Evolutionary conservation across 2,113 vertebrate species (phyloP), one percentile per base, ranked within the genome.

Genomic region (Carassius carassius): DNA sequence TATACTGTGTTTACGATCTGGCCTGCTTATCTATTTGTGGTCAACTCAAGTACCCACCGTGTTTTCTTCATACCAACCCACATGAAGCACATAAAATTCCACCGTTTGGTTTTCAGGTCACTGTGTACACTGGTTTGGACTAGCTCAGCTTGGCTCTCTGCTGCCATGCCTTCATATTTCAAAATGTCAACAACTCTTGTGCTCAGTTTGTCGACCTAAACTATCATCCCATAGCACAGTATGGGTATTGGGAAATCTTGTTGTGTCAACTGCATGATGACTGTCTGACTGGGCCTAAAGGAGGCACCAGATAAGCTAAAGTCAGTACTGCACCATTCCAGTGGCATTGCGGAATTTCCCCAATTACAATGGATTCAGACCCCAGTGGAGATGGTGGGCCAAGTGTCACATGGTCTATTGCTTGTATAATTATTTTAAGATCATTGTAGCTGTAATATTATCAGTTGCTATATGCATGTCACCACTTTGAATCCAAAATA

Each of bases 1-100:
- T 91, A 93, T 92, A 88, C 91, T 84, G 92, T 91, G 94, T 95
- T 95, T 94, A 95, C 84, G 83, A 81, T 89, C 90, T 85, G 90
- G 90, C 62, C 93, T 92, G 44, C 74, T n/a, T 44, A n/a, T 4
- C 60, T 69, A 47, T 81, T n/a, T 77, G 62, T 69, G 29, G 9
- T 80, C 21, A 8, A 49, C 47, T 74, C 17, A 70, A 67, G 76
- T 1, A 21, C 63, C 21, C 63, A 8, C 29, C 58, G 49, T 37
- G 37, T 41, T 78, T 84, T 82, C 84, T 89, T 54, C 69, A 25
- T 7, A 49, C 86, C 23, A 65, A 65, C 54, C 9, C 81, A 76
- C 77, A 79, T 87, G 25, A 14, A 81, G 23, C 41, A 69, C 23
- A 72, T n/a, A 8, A 21, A 70, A 70, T 81, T 54, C 63, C 25